Conservation (phyloP, 2,888 invertebrate species). For the Monoplex corrugatus region DNA sequence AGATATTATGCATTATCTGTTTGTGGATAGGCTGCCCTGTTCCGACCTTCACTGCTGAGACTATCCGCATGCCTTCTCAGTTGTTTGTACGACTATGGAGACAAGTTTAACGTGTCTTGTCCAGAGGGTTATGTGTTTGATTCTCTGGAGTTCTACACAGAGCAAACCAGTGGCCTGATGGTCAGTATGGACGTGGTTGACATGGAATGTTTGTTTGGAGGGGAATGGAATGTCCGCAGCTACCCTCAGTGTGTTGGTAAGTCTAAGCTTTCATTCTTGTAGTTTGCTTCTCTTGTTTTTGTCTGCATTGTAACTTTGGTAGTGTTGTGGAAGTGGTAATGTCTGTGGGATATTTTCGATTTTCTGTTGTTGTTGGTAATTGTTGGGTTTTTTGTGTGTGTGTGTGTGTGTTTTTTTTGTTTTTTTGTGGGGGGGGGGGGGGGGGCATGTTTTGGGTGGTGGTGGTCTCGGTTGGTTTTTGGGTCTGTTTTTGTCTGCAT, state of each 20-base stretch:
- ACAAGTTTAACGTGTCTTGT: constrained; percentile 58
- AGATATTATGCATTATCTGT: not conserved
- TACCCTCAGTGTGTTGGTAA: constrained; percentile 63
- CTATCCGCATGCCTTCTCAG: constrained; percentile 31
- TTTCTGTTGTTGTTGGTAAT: not conserved
- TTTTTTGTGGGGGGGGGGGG: not conserved
- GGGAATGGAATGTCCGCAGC: constrained; percentile 60
- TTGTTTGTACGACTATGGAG: constrained; percentile 51
- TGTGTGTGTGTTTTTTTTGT: not conserved
- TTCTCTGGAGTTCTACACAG: constrained; percentile 54
- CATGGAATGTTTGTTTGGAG: constrained; percentile 62
- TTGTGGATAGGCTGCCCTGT: constrained; percentile 56
- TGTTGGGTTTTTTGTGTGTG: not conserved
- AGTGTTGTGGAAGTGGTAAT: not conserved
- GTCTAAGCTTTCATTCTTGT: constrained; percentile 6
- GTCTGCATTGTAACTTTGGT: not conserved
- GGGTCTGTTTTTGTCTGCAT: not conserved
- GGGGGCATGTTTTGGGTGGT: not conserved
- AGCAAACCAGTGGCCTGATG: constrained; percentile 1
- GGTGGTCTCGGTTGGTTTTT: too few relatives aligned
- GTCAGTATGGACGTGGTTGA: constrained; percentile 46
- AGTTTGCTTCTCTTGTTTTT: too few relatives aligned
- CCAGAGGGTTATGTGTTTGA: constrained; percentile 58
- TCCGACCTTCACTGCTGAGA: constrained; percentile 54
- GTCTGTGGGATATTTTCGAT: not conserved